These are phyloP conservation scores for Ciona savignyi DNA, from an alignment of 23 tunicate genomes.

Conservation along the genomic window DNA sequence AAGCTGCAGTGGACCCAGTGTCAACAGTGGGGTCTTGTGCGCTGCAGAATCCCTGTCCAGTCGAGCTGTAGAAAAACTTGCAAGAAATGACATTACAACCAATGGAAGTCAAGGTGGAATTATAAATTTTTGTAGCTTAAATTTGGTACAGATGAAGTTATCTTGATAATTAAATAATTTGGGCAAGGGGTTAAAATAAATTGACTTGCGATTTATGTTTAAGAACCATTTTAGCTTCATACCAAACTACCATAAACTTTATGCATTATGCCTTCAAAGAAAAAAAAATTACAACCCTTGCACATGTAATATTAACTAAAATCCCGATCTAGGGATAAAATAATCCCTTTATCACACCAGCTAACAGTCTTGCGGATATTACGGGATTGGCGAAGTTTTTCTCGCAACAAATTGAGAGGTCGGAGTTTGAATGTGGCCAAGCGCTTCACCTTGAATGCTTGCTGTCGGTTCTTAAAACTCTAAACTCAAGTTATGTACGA, in stretches of 20 bases:
- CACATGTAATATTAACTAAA: too few species aligned
- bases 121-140: too few species aligned
- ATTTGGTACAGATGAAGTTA: too few species aligned
- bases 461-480: conserved; percentile 38
- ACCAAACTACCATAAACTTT: too few species aligned
- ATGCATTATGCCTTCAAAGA: too few species aligned
- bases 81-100: conserved; percentile 22
- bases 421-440: conserved; percentile 22
- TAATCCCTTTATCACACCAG: too few species aligned
- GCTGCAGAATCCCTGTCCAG: conserved; percentile 53
- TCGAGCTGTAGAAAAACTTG: conserved; percentile 46
- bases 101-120: conserved; percentile 2
- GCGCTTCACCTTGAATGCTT: conserved; percentile 36
- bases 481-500: conserved; percentile 18
- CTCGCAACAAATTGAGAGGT: conserved; percentile 21
- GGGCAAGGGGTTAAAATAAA: too few species aligned
- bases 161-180: too few species aligned
- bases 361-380: conserved; percentile 33
- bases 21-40: conserved; percentile 23
- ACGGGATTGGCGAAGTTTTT: conserved; percentile 51
- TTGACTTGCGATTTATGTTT: too few species aligned
- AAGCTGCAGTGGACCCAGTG: conserved; percentile 11
- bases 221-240: too few species aligned
- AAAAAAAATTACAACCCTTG: too few species aligned
- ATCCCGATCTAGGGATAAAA: too few species aligned